These are phyloP conservation scores for Heterodera filipjevi DNA, from an alignment of 2,888 invertebrate genomes.

Conservation along the genomic window DNA sequence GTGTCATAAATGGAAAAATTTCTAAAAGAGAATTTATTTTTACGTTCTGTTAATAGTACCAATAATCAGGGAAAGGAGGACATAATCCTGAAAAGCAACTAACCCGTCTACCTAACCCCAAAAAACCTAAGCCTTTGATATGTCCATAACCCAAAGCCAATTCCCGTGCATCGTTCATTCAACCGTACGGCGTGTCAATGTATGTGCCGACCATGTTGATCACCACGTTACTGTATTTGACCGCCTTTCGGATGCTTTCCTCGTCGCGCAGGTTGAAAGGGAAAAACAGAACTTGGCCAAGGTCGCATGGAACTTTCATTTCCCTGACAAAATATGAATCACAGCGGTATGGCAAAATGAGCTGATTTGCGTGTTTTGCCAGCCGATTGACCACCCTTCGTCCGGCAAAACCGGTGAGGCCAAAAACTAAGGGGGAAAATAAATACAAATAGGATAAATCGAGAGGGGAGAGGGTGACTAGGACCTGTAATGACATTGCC, in stretches of 20 bases:
- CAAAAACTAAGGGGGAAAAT: slow-evolving; percentile 33
- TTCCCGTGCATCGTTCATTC: neutral
- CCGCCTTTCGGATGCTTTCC: slow-evolving; percentile 74
- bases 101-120: too few relatives aligned
- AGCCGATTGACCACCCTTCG: slow-evolving; percentile 80
- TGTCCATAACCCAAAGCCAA: too few relatives aligned
- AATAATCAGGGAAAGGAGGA: neutral
- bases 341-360: slow-evolving; percentile 88
- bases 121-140: too few relatives aligned
- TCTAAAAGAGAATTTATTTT: slow-evolving; percentile 51
- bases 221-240: slow-evolving; percentile 94
- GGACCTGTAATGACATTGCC: slow-evolving; percentile 85
- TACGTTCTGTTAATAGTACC: neutral
- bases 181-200: slow-evolving; percentile 78
- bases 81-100: too few relatives aligned
- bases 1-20: slow-evolving; percentile 86
- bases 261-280: slow-evolving; percentile 84
- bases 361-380: slow-evolving; percentile 72
- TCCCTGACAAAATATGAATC: slow-evolving; percentile 80
- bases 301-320: slow-evolving; percentile 85
- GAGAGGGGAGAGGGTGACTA: too few relatives aligned
- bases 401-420: slow-evolving; percentile 80
- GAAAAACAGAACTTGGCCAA: slow-evolving; percentile 71
- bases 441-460: too few relatives aligned
- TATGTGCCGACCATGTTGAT: slow-evolving; percentile 90